Base-by-base conservation (phyloP, 2,797 vertebrate species). In the Danio choprae region DNA sequence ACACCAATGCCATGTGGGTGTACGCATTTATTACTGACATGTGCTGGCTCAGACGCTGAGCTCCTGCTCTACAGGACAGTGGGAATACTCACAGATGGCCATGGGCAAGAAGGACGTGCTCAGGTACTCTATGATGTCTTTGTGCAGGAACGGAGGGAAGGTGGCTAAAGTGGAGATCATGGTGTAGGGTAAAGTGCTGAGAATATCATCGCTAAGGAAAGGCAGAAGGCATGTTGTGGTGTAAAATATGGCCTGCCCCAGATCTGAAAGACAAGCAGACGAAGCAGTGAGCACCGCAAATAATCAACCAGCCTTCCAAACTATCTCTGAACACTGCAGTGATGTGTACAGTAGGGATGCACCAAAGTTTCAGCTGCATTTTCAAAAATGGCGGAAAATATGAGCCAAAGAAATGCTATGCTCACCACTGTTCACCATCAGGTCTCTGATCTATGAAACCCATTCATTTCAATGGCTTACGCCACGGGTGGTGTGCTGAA, bases 201-300 rank as follows among this genome's bases (percentile, higher is more conserved):
- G 96, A 93, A 99, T 96, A 93, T 99, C 98, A 86, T 99, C 98
- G 91, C 87, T 98, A 93, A 99, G 97, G 95, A 99, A 99, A 84
- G 98, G 97, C 88, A 98, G 95, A 90, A 99, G 96, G 94, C 97
- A 99, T 80, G 98, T 96, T 79, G 97, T 99, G 83, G 98, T 99
- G 90, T 99, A 99, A 98, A 99, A 99, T 95, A 99, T 98, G 83
- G 98, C 98, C 93, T 99, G 98, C 92, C 98, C 98, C 87, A 99
- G 95, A 96, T 99, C 98, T 99, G 94, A 89, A 78, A 58, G 1
- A 58, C 20, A 63, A 20, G 22, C 46, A 75, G 36, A 75, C 7
- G 43, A 36, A 38, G n/a, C 0, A 72, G 56, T 72, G 13, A 83
- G 58, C 16, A 41, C n/a, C 10, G 53, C 48, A 3, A 56, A 71